Evolutionary conservation across 2,888 invertebrate species (phyloP), one percentile per base, ranked within the genome.

Genomic region (Drosophila siamana): DNA sequence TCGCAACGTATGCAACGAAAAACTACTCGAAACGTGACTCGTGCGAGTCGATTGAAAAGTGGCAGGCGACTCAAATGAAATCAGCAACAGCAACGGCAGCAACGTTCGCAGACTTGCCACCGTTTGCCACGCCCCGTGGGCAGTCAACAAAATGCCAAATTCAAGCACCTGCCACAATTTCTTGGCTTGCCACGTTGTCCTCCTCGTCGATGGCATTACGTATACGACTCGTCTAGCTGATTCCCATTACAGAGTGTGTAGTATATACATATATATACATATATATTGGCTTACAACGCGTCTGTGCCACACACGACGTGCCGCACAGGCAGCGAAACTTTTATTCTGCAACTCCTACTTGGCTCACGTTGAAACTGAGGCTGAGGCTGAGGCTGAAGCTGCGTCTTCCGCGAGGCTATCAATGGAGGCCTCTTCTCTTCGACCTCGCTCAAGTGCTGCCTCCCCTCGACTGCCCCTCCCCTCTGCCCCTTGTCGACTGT

Each of bases 101-200:
- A n/a, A n/a, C n/a, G n/a, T n/a, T n/a, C n/a, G n/a, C 30, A 38
- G 24, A 38, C 22, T 22, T n/a, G n/a, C n/a, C n/a, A n/a, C n/a
- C n/a, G 13, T 13, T n/a, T 36, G 44, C 30, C 51, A 47, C 63
- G 36, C 57, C 69, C 61, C 40, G 44, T 30, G 38, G 8, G 16
- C 46, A 52, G n/a, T n/a, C n/a, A n/a, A n/a, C n/a, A n/a, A n/a
- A n/a, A n/a, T n/a, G n/a, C 19, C 19, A 19, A 19, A 19, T 19
- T 19, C 19, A 79, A 82, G 82, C 82, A 82, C 82, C 82, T 82
- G 87, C 86, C 86, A 85, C 82, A 87, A 81, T 85, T 81, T 84
- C 36, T n/a, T n/a, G 72, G 81, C 66, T 74, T 78, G 82, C 74
- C 85, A 82, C 81, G 87, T 86, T 86, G 86, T 73, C 81, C 64